Conservation (phyloP, 2,888 invertebrate species). For the Deroplatys truncata region DNA sequence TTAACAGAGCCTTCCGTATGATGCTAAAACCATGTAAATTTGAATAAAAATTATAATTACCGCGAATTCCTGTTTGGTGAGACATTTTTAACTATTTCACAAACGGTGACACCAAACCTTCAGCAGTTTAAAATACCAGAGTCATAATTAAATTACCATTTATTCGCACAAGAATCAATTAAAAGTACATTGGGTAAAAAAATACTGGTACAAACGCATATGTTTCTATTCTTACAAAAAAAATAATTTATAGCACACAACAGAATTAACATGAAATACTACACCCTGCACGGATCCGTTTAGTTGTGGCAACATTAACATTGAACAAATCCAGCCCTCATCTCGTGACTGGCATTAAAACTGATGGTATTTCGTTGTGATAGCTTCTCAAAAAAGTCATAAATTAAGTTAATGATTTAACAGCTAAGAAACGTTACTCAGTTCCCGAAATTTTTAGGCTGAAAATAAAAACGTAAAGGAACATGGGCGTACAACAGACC, state of each 20-base stretch:
- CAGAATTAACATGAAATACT: not conserved
- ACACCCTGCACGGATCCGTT: not conserved
- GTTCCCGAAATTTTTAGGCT: no score
- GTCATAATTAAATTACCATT: not conserved
- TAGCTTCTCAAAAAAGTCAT: no score
- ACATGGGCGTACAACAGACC: no score
- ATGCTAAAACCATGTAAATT: conserved; percentile 18
- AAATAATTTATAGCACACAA: not conserved
- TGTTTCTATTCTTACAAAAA: not conserved
- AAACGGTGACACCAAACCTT: not conserved
- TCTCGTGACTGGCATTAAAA: no score
- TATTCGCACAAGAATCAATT: not conserved
- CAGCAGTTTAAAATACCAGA: not conserved
- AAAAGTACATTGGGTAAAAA: not conserved
- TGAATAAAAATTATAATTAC: conserved; percentile 46
- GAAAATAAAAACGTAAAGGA: no score
- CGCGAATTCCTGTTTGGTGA: conserved; percentile 87
- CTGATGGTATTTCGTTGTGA: no score
- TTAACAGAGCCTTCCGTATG: conserved; percentile 22
- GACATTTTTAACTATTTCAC: conserved; percentile 60
- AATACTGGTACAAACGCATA: not conserved
- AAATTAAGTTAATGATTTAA: no score
- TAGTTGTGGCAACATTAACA: not conserved
- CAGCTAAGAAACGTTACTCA: no score
- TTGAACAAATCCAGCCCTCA: not conserved